These are phyloP conservation scores for Cerastis leucographa DNA, from an alignment of 2,888 invertebrate species.

Conservation along the genomic window DNA sequence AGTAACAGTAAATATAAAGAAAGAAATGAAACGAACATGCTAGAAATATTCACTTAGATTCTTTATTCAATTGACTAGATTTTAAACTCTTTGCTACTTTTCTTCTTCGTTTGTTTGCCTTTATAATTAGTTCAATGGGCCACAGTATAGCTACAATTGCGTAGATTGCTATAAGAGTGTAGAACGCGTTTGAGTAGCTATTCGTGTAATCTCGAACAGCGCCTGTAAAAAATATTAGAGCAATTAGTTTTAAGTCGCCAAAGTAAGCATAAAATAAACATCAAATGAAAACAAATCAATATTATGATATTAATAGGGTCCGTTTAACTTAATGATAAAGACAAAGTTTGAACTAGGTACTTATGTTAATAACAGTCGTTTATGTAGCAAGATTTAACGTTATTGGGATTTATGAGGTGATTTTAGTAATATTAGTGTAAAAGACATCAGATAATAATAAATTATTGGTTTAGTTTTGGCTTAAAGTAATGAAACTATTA, in stretches of 20 bases:
- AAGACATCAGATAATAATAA: neutral
- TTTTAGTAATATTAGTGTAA: neutral
- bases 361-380: constrained; percentile 9
- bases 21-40: neutral
- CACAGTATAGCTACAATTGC: constrained; percentile 38
- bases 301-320: neutral
- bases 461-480: neutral
- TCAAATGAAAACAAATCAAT: constrained; percentile 5
- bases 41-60: constrained; percentile 19
- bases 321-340: neutral
- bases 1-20: neutral
- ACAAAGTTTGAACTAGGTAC: neutral
- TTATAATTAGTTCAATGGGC: constrained; percentile 48
- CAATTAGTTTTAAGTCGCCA: constrained; percentile 1
- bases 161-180: constrained; percentile 38
- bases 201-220: constrained; percentile 50
- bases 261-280: neutral
- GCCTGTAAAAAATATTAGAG: constrained; percentile 35
- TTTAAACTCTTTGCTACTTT: neutral
- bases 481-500: neutral
- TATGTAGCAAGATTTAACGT: neutral
- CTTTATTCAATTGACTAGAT: constrained; percentile 55
- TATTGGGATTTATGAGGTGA: neutral
- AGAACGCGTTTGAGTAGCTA: constrained; percentile 48
- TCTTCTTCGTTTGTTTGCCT: constrained; percentile 32